Percentiles rank a stretch among this genome's conserved stretches.
Conservation (phyloP, 2,113 vertebrate species). For the Etheostoma spectabile region DNA sequence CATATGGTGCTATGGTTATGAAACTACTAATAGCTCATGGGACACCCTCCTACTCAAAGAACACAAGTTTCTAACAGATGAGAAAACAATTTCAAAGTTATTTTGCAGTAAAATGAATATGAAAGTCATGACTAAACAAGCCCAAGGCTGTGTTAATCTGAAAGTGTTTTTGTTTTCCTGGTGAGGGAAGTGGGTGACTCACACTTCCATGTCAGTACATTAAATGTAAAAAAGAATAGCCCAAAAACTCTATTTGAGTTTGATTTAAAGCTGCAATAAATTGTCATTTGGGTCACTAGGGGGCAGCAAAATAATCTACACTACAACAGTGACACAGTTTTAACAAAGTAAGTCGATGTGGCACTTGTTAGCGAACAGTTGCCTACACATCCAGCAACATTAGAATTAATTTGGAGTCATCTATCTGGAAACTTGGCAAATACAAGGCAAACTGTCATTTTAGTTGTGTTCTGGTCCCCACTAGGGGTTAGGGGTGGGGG, state of each 20-base stretch:
- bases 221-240: background rate
- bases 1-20: constrained; percentile 36
- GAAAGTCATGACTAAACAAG: background rate
- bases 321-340: background rate
- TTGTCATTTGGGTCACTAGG: background rate
- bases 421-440: background rate
- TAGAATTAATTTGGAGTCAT: no score
- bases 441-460: background rate
- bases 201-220: constrained; percentile 26
- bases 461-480: background rate
- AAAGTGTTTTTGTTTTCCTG: constrained; percentile 11
- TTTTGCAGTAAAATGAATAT: background rate
- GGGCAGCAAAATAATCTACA: background rate
- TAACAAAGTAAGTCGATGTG: background rate
- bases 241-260: background rate
- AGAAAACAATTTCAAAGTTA: constrained; percentile 16
- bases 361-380: no score
- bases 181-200: constrained; percentile 7
- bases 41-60: constrained; percentile 26
- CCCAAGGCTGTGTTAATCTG: background rate
- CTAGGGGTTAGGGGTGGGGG: no score
- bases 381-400: no score
- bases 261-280: background rate
- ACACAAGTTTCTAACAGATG: constrained; percentile 20
- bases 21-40: constrained; percentile 33